Conservation (phyloP, 2,113 vertebrate genomes). For the Xenopus laevis region DNA sequence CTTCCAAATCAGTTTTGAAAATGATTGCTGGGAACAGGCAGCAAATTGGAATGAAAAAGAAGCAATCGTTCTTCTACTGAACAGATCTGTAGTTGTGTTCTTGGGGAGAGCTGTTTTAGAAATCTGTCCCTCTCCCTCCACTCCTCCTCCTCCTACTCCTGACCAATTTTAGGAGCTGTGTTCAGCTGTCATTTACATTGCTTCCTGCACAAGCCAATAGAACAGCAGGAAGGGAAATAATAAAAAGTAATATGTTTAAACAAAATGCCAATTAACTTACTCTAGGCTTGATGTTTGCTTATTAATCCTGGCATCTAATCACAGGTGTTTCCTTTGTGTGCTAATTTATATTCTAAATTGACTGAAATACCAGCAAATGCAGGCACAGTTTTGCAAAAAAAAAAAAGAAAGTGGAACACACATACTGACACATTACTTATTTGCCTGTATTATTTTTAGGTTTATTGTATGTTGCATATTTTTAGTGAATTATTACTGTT, state of each 20-base stretch:
- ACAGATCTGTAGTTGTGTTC: constrained; percentile 31
- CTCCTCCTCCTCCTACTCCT: constrained; percentile 21
- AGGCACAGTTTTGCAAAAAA: too few species aligned
- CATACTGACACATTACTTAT: too few species aligned
- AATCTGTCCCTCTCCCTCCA: constrained; percentile 32
- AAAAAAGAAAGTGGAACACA: too few species aligned
- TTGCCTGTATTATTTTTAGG: too few species aligned
- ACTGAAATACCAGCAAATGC: too few species aligned
- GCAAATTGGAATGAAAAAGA: constrained; percentile 27
- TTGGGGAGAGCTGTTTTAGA: constrained; percentile 37
- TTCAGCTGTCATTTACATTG: constrained; percentile 50
- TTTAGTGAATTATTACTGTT: too few species aligned
- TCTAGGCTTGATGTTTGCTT: too few species aligned
- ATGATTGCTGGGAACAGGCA: background rate
- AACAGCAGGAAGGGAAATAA: constrained; percentile 21
- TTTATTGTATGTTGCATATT: too few species aligned
- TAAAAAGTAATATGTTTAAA: background rate
- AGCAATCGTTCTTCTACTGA: constrained; percentile 44
- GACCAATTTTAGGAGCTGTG: constrained; percentile 1
- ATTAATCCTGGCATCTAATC: too few species aligned
- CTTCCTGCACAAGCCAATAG: constrained; percentile 54
- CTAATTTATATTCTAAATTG: too few species aligned
- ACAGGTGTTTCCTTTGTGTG: too few species aligned
- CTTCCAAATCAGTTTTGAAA: background rate
- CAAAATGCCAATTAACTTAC: background rate